phyloP scores from a whole-genome alignment of 2,888 invertebrate species.

The Cheilosia grossa region DNA sequence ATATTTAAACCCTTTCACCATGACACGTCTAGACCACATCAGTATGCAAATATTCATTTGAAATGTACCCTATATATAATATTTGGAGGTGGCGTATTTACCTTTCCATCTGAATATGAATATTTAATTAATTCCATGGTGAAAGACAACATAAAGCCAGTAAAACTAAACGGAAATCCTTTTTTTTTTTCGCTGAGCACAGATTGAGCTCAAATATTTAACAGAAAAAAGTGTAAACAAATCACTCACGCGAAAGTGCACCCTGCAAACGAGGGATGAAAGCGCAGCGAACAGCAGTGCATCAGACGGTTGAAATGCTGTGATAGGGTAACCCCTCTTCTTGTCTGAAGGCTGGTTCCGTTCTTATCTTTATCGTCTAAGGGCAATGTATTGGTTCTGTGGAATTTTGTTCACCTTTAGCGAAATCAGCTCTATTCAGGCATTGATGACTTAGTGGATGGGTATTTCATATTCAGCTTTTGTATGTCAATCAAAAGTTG shows the following conservation, averaged over 20 bases:
- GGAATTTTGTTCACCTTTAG: neutral
- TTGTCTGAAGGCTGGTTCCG: neutral
- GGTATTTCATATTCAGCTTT: too few species aligned
- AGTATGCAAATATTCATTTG: neutral
- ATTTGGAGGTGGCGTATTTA: neutral
- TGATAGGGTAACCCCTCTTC: conserved; percentile 30
- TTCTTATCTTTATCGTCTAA: neutral
- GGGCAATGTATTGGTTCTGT: neutral
- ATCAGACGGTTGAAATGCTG: conserved; percentile 15
- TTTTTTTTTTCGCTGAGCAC: neutral
- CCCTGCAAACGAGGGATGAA: conserved; percentile 37
- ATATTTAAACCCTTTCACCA: too few species aligned
- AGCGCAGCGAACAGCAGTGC: too few species aligned
- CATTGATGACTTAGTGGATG: too few species aligned
- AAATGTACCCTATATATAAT: neutral
- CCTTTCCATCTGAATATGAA: conserved; percentile 21
- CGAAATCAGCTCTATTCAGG: neutral
- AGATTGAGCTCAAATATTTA: conserved; percentile 65
- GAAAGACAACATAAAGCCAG: conserved; percentile 24
- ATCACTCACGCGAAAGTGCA: conserved; percentile 67
- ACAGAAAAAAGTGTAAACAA: conserved; percentile 59
- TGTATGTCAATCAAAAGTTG: too few species aligned
- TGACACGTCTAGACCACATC: neutral
- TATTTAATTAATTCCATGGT: conserved; percentile 49
- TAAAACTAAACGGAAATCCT: conserved; percentile 12